Percentiles rank a stretch among this genome's conserved stretches.
Evolutionary conservation across 1,140 invertebrate genomes (phyloP).

Genomic region (Pogonus chalceus): DNA sequence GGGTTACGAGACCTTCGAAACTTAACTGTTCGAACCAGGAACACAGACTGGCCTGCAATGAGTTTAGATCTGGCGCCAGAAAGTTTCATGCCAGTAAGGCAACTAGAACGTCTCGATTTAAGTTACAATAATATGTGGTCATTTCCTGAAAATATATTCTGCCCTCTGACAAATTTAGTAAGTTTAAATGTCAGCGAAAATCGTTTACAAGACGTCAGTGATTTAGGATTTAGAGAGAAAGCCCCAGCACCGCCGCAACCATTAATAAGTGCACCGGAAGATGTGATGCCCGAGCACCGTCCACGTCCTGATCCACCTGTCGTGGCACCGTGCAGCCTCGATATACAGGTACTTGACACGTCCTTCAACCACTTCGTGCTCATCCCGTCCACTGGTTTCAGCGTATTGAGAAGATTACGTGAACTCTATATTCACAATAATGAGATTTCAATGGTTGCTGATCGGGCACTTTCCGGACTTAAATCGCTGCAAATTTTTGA

Average conservation of each 20-base stretch:
- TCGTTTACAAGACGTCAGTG: slow-evolving; percentile 69
- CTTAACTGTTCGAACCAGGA: slow-evolving; percentile 69
- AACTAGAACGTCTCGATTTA: slow-evolving; percentile 73
- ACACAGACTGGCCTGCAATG: slow-evolving; percentile 65
- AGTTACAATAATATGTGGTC: slow-evolving; percentile 83
- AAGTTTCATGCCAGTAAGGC: slow-evolving; percentile 57
- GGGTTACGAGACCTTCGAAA: slow-evolving; percentile 67
- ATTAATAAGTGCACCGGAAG: slow-evolving; percentile 48
- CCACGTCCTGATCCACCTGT: slow-evolving; percentile 35
- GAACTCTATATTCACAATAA: slow-evolving; percentile 73
- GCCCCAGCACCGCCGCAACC: slow-evolving; percentile 43
- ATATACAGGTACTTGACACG: slow-evolving; percentile 73
- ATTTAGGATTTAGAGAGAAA: slow-evolving; percentile 63
- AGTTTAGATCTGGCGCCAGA: slow-evolving; percentile 65
- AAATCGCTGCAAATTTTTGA: slow-evolving; percentile 71
- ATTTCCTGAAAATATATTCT: slow-evolving; percentile 75
- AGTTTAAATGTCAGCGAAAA: slow-evolving; percentile 74
- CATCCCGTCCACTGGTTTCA: slow-evolving; percentile 69
- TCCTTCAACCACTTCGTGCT: slow-evolving; percentile 75
- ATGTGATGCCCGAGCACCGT: slow-evolving; percentile 34
- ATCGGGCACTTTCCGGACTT: slow-evolving; percentile 67
- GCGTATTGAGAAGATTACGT: slow-evolving; percentile 58
- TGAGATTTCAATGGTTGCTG: slow-evolving; percentile 73
- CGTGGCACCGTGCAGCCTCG: slow-evolving; percentile 54
- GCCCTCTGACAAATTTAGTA: slow-evolving; percentile 65